phyloP scores from a whole-genome alignment of 1,140 invertebrate species.

The Zaprionus nigranus region DNA sequence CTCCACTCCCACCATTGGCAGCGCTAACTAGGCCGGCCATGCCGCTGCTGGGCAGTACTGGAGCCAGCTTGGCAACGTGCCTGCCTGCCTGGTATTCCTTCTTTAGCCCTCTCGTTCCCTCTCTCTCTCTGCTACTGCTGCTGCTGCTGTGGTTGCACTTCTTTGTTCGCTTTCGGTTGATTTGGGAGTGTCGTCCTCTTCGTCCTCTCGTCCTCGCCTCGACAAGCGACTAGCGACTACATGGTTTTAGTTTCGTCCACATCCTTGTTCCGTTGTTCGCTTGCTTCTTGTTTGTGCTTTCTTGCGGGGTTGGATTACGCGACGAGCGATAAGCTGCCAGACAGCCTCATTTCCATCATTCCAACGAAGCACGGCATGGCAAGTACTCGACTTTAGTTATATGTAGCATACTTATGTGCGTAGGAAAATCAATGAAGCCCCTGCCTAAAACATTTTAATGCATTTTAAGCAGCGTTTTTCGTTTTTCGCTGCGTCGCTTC shows the following conservation, averaged over 20 bases:
- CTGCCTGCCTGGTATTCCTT: conserved; percentile 11
- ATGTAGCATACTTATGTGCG: conserved; percentile 70
- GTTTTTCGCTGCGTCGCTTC: conserved; percentile 29
- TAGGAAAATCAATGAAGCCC: conserved; percentile 76
- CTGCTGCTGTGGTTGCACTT: conserved; percentile 1
- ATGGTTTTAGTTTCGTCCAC: conserved; percentile 33
- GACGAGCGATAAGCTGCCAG: conserved; percentile 14
- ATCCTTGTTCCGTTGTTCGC: conserved; percentile 10
- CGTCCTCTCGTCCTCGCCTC: conserved; percentile 17
- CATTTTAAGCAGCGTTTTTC: conserved; percentile 73
- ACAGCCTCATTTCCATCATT: conserved; percentile 26
- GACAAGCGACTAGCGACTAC: conserved; percentile 48
- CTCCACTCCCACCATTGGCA: conserved; percentile 33
- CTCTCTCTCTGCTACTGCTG: conserved; percentile 1
- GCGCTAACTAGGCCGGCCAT: conserved; percentile 63
- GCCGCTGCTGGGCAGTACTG: conserved; percentile 76
- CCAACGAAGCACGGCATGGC: conserved; percentile 8
- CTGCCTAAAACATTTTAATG: conserved; percentile 68
- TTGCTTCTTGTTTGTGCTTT: conserved; percentile 35
- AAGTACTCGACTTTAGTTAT: conserved; percentile 32
- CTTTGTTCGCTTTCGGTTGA: conserved; percentile 25
- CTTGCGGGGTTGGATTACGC: conserved; percentile 32
- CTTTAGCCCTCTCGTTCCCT: conserved; percentile 2
- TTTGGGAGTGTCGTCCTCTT: conserved; percentile 11
- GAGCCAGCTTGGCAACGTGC: conserved; percentile 70